phyloP scores from a whole-genome alignment of 1,140 invertebrate species.

The Cardiocondyla obscurior region DNA sequence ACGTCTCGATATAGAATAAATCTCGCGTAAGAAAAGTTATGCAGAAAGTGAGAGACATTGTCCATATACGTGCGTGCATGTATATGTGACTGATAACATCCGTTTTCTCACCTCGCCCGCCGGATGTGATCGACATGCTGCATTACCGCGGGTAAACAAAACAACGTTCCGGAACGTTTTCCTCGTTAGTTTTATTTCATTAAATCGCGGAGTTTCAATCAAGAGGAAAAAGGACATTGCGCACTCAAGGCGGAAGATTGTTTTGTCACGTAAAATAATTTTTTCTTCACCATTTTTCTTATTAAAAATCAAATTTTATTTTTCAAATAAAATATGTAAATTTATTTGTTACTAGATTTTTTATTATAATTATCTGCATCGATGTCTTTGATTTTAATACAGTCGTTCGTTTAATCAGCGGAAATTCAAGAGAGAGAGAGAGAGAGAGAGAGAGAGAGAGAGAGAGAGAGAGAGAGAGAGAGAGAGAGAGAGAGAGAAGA shows the following conservation, averaged over 20 bases:
- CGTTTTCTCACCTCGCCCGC: background rate
- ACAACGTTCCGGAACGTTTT: background rate
- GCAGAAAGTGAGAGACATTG: conserved; percentile 7
- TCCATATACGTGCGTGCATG: background rate
- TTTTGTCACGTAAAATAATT: background rate
- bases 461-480: too few relatives aligned
- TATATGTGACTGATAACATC: background rate
- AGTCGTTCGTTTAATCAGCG: background rate
- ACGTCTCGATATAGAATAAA: background rate
- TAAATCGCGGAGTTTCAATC: background rate
- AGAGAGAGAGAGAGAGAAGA: too few relatives aligned
- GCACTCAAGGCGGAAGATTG: background rate
- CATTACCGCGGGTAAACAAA: background rate
- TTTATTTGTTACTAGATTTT: background rate
- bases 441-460: too few relatives aligned
- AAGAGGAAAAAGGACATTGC: background rate
- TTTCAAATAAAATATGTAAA: background rate
- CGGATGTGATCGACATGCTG: background rate
- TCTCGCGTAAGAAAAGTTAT: conserved; percentile 6
- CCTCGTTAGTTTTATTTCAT: background rate
- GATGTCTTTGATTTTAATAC: background rate
- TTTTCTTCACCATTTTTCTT: background rate
- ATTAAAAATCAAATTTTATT: too few relatives aligned
- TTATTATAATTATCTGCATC: background rate
- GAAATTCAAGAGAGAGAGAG: background rate